Conservation (phyloP, 2,888 invertebrate species). For the Aleiodes alternator region DNA sequence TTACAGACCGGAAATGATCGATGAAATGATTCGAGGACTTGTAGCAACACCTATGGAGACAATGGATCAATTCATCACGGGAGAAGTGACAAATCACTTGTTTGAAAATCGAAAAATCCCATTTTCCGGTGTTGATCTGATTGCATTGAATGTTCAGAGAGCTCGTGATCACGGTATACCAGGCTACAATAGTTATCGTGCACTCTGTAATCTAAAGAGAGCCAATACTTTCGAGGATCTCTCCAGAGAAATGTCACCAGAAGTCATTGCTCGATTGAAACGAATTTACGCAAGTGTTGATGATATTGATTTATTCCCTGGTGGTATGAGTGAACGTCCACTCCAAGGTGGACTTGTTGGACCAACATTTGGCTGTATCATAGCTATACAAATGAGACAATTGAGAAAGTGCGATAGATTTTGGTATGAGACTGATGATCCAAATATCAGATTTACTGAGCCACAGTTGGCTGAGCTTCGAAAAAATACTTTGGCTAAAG, state of each 20-base stretch:
- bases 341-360: constrained; percentile 94
- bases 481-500: constrained; percentile 89
- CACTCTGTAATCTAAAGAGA: constrained; percentile 90
- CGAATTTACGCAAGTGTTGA: constrained; percentile 92
- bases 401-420: constrained; percentile 95
- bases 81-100: constrained; percentile 95
- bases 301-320: constrained; percentile 97
- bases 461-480: constrained; percentile 92
- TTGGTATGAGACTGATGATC: constrained; percentile 95
- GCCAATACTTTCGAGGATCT: constrained; percentile 92
- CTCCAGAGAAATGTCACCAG: constrained; percentile 89
- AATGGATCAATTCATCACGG: constrained; percentile 94
- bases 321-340: constrained; percentile 92
- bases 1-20: constrained; percentile 84
- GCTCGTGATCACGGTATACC: constrained; percentile 92
- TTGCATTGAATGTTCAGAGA: constrained; percentile 93
- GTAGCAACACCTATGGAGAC: constrained; percentile 95
- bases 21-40: constrained; percentile 90
- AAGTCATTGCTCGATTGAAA: constrained; percentile 87
- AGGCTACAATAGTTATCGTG: constrained; percentile 93
- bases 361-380: constrained; percentile 95
- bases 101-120: constrained; percentile 93
- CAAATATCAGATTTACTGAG: constrained; percentile 87
- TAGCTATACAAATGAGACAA: constrained; percentile 95
- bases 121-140: constrained; percentile 93